These are phyloP conservation scores for Lumbricus terrestris DNA, from an alignment of 2,888 invertebrate genomes.

Conservation along the genomic window DNA sequence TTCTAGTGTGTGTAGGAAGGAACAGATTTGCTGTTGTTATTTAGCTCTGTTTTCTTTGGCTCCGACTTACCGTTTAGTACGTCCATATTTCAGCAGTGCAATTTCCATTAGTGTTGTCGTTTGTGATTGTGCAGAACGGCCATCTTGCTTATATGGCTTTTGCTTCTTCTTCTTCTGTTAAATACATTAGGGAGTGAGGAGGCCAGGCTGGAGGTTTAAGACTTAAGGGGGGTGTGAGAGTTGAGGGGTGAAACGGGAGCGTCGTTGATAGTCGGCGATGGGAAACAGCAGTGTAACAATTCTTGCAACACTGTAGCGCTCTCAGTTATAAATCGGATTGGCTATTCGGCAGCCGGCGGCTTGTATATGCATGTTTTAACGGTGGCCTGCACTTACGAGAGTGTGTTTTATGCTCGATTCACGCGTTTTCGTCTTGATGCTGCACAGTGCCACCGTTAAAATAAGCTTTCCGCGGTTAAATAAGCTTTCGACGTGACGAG, in stretches of 20 bases:
- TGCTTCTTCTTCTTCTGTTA: neutral
- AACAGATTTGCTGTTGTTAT: neutral
- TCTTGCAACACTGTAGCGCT: neutral
- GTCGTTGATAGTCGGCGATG: neutral
- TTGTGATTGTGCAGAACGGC: neutral
- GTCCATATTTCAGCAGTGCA: neutral
- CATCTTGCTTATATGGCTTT: neutral
- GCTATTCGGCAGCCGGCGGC: neutral
- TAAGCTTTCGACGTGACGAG: neutral
- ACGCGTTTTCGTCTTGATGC: neutral
- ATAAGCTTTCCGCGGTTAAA: neutral
- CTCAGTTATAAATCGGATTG: neutral
- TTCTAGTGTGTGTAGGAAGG: neutral
- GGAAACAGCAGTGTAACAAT: conserved; percentile 3
- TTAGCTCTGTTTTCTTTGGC: neutral
- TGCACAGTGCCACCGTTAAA: neutral
- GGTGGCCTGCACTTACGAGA: neutral
- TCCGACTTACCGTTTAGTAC: neutral
- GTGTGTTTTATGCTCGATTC: conserved; percentile 3
- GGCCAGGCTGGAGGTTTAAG: neutral
- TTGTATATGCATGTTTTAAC: neutral
- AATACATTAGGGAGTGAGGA: neutral
- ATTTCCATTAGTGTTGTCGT: neutral
- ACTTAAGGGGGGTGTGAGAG: neutral
- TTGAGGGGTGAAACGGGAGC: neutral